Percentiles rank a stretch among this genome's conserved stretches.
These are phyloP conservation scores for Melanotaenia duboulayi DNA, from an alignment of 2,113 vertebrate species.

Conservation along the genomic window DNA sequence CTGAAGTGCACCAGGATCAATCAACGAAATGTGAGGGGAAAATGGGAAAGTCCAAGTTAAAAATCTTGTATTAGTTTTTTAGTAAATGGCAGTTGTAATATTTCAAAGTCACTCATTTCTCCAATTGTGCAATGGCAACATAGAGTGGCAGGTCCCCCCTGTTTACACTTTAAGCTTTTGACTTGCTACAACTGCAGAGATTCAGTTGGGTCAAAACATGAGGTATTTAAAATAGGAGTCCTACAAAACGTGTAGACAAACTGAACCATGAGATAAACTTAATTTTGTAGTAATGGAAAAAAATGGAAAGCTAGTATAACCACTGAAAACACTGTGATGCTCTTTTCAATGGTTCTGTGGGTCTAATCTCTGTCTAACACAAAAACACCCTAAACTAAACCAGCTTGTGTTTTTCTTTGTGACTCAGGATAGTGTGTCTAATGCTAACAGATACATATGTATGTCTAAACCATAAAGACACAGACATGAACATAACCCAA, in stretches of 20 bases:
- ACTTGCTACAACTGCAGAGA: slow-evolving; percentile 2
- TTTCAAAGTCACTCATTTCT: background rate
- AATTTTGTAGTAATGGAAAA: slow-evolving; percentile 1
- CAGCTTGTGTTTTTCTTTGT: slow-evolving; percentile 6
- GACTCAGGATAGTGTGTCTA: slow-evolving; percentile 8
- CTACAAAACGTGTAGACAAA: no score
- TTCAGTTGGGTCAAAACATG: slow-evolving; percentile 27
- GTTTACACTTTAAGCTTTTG: background rate
- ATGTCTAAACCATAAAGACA: background rate
- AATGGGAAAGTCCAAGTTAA: background rate
- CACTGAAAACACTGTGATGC: background rate
- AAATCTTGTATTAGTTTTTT: background rate
- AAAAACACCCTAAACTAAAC: background rate
- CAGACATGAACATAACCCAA: background rate
- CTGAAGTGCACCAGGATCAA: slow-evolving; percentile 19
- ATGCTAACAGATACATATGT: background rate
- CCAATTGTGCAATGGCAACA: background rate
- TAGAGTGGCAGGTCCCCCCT: background rate
- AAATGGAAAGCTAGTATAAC: background rate
- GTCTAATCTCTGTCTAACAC: background rate
- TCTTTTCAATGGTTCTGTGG: background rate
- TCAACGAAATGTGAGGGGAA: slow-evolving; percentile 4
- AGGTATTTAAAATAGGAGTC: background rate
- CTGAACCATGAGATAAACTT: no score
- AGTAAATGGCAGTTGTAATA: slow-evolving; percentile 3